Conservation (phyloP, 2,888 invertebrate genomes). For the Pyrocoelia pectoralis region DNA sequence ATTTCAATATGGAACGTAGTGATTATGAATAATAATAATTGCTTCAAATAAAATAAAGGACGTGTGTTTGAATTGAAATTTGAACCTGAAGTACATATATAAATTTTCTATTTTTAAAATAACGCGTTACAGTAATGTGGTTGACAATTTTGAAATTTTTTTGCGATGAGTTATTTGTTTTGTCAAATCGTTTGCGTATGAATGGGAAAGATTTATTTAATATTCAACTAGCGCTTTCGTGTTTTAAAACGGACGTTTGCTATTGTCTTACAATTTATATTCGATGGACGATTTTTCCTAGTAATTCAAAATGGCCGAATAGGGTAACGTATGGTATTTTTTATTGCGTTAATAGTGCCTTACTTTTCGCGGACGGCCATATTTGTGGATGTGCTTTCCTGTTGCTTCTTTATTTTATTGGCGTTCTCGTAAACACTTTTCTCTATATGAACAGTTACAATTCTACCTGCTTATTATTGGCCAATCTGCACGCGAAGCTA, state of each 20-base stretch:
- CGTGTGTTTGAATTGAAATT: no score
- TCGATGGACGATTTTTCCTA: conserved; percentile 37
- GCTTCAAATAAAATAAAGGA: no score
- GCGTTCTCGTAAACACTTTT: neutral
- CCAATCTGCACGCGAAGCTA: conserved; percentile 20
- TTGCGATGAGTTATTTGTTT: conserved; percentile 25
- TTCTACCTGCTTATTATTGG: conserved; percentile 22
- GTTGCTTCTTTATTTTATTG: conserved; percentile 5
- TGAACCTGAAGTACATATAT: no score
- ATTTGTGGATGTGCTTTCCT: neutral
- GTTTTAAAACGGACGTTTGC: conserved; percentile 38
- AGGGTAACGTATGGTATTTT: conserved; percentile 27
- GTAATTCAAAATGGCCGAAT: conserved; percentile 42
- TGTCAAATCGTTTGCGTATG: conserved; percentile 31
- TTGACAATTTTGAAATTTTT: conserved; percentile 20
- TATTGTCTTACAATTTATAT: conserved; percentile 41
- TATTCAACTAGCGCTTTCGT: conserved; percentile 31
- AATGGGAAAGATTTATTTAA: conserved; percentile 32
- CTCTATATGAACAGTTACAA: conserved; percentile 8
- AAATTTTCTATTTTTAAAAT: conserved; percentile 3
- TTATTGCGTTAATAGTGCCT: conserved; percentile 5
- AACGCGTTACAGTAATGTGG: conserved; percentile 21
- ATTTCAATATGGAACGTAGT: no score
- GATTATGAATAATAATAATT: no score
- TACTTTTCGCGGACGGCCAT: neutral